phyloP scores from a whole-genome alignment of 2,113 vertebrate genomes.

The Antigone vipio region DNA sequence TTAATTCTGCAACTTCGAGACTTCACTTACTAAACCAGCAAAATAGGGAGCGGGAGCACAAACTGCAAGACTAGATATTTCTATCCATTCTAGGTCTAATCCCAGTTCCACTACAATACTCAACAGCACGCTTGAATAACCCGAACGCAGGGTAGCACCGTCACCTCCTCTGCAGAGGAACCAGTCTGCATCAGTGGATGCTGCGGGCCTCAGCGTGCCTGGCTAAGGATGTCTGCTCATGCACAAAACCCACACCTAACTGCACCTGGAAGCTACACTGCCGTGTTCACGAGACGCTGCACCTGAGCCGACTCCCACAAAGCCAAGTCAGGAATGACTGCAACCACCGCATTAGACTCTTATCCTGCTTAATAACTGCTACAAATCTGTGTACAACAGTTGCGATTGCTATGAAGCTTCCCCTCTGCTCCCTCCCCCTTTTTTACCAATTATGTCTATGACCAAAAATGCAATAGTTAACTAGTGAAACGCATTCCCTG shows the following conservation, averaged over 20 bases:
- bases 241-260: too few species aligned
- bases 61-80: background rate
- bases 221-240: background rate
- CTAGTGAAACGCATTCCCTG: background rate
- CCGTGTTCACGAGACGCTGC: fast-evolving
- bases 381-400: background rate
- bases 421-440: background rate
- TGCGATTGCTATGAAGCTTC: background rate
- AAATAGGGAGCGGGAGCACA: background rate
- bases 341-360: background rate
- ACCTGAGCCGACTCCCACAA: background rate
- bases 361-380: background rate
- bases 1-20: background rate
- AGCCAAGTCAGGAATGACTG: background rate
- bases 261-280: background rate
- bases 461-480: background rate
- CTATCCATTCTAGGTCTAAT: background rate
- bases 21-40: background rate
- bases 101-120: background rate
- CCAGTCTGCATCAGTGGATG: background rate
- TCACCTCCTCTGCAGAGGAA: too few species aligned
- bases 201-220: fast-evolving
- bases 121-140: background rate
- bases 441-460: background rate
- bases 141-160: background rate